A percentile compares a stretch with the other conserved stretches of the same genome.
These are phyloP conservation scores for Blomia tropicalis DNA, from an alignment of 2,888 invertebrate species.

Conservation along the genomic window DNA sequence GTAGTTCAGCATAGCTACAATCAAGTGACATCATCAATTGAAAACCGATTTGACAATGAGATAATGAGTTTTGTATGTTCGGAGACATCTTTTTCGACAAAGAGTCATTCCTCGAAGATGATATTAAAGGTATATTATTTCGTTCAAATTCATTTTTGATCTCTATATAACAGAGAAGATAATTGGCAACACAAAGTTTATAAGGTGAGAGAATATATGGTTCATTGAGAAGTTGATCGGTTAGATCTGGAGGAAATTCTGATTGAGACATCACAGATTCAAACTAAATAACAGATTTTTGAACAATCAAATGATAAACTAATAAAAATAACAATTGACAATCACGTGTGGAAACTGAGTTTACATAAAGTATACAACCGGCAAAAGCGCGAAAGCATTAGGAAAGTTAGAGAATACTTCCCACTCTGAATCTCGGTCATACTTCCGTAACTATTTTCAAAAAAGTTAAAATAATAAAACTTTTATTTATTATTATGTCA, in stretches of 20 bases:
- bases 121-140: background rate
- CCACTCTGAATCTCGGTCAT: too few species aligned
- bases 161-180: background rate
- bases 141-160: background rate
- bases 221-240: background rate
- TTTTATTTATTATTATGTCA: too few species aligned
- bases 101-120: background rate
- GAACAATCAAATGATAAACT: background rate
- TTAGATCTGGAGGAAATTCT: background rate
- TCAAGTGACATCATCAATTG: slow-evolving; percentile 8
- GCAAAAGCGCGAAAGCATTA: too few species aligned
- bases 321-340: background rate
- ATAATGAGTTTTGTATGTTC: background rate
- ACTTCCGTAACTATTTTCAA: too few species aligned
- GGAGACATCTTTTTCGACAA: background rate
- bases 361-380: too few species aligned
- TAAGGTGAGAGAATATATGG: slow-evolving; percentile 6
- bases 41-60: background rate
- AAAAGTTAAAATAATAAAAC: too few species aligned
- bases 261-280: background rate
- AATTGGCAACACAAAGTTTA: slow-evolving; percentile 10
- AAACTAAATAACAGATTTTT: background rate
- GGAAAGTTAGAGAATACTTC: too few species aligned
- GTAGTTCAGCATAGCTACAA: background rate
- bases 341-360: too few species aligned